Evolutionary conservation across 2,888 invertebrate genomes (phyloP), one percentile per base, ranked within the genome.

Genomic region (Pycnomerus fuliginosus): DNA sequence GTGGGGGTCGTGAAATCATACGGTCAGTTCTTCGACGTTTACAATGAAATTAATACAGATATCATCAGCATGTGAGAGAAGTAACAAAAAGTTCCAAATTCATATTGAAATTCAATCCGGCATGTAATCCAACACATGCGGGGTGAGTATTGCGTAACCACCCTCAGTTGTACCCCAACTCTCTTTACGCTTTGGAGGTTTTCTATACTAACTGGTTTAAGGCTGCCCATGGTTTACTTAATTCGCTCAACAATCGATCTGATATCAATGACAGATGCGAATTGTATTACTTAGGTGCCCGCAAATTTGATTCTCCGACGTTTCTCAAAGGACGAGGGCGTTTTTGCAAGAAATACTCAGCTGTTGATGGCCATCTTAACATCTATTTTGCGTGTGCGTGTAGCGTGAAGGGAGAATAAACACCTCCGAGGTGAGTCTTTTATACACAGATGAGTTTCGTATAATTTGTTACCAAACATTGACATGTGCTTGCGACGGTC

Each of bases 141-240:
- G 62, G 61, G 59, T 58, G 54, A 61, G 60, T n/a, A n/a, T 61
- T 67, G 65, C 65, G 68, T 66, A 64, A 67, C 69, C 64, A 57
- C 55, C 50, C 53, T 55, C 53, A 50, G 49, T 53, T 53, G 13
- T 10, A 29, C 17, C 50, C 47, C 55, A 57, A 46, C 56, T 62
- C 62, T 61, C 64, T 71, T 71, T 64, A 67, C 70, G 70, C 70
- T 66, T 61, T 65, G 61, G 52, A 63, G 68, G 57, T 61, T 67
- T 64, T 69, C 68, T 67, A 70, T 69, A 60, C 67, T 71, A 71
- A 71, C 70, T 68, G 67, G 70, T 70, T 69, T 71, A 70, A 67
- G 68, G 60, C 65, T 61, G 57, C 60, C 68, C 64, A 61, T 59
- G 60, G 68, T 68, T 69, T 67, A 62, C 67, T 64, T 68, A 67